Evolutionary conservation across 2,113 vertebrate genomes (phyloP).

Genomic region (Nothobranchius furzeri): DNA sequence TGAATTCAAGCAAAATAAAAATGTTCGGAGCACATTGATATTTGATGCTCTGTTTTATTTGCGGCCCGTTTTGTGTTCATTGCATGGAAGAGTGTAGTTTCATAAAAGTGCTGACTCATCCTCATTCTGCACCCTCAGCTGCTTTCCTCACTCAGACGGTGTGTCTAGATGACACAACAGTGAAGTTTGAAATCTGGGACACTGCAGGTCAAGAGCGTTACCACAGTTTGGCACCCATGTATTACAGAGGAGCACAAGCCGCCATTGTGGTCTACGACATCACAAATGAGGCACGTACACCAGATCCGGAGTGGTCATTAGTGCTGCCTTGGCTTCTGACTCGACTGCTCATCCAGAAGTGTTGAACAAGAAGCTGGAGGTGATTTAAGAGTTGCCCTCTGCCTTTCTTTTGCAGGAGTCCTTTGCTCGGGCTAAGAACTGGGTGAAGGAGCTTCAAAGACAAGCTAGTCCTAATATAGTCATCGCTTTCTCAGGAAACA

Average conservation of each 20-base stretch:
- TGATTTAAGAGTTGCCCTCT: conserved; percentile 10
- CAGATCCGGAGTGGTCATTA: background rate
- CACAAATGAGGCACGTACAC: conserved; percentile 89
- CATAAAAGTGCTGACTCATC: conserved; percentile 3
- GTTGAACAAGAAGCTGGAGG: conserved; percentile 1
- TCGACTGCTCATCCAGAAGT: background rate
- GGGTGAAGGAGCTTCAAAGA: conserved; percentile 99
- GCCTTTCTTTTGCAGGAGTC: conserved; percentile 85
- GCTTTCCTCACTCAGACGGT: conserved; percentile 99
- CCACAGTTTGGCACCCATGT: conserved; percentile 98
- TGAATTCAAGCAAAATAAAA: background rate
- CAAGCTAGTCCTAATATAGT: conserved; percentile 99
- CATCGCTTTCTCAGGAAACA: conserved; percentile 98
- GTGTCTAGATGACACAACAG: conserved; percentile 97
- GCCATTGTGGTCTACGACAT: conserved; percentile 99
- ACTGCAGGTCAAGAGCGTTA: conserved; percentile 98
- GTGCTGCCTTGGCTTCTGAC: background rate
- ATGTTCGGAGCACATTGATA: background rate
- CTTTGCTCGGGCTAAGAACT: conserved; percentile 97
- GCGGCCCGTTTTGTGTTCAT: background rate
- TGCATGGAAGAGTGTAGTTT: background rate
- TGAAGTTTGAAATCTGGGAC: conserved; percentile 99
- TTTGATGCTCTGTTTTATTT: background rate
- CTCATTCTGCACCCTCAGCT: conserved; percentile 73
- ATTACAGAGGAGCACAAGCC: conserved; percentile 98